Percentiles rank a stretch among this genome's conserved stretches.
Evolutionary conservation across 2,888 invertebrate genomes (phyloP).

Genomic region (Ophion obscuratus): DNA sequence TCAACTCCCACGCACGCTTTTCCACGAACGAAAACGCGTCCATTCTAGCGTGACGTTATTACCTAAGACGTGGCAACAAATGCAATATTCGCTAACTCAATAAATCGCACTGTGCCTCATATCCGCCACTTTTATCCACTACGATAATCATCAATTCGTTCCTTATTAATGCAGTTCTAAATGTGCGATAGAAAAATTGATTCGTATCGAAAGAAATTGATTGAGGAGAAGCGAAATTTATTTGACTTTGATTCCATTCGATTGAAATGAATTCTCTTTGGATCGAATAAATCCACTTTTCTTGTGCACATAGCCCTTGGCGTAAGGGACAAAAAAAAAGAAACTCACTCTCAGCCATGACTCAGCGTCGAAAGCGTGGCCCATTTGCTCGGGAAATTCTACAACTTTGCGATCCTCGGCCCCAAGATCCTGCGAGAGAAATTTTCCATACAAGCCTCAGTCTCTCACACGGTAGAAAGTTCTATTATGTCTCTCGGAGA

Average conservation of each 20-base stretch:
- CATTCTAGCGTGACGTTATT: too few species aligned
- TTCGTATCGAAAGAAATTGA: constrained; percentile 19
- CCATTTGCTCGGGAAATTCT: constrained; percentile 62
- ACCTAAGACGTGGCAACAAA: too few species aligned
- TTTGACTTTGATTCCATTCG: constrained; percentile 23
- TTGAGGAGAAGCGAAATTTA: constrained; percentile 9
- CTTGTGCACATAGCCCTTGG: constrained; percentile 23
- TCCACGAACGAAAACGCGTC: too few species aligned
- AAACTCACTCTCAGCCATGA: constrained; percentile 75
- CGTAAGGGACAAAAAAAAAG: neutral
- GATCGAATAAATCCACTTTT: constrained; percentile 35
- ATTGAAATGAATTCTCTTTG: constrained; percentile 41
- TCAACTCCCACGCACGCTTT: too few species aligned
- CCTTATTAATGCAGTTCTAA: neutral
- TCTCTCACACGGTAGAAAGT: constrained; percentile 37
- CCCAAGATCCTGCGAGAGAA: constrained; percentile 61
- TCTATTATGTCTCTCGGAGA: constrained; percentile 19
- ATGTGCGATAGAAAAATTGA: constrained; percentile 22
- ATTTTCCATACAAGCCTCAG: constrained; percentile 35
- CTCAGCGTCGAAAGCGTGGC: constrained; percentile 74
- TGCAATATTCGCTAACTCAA: neutral
- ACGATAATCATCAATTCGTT: neutral
- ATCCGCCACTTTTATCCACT: neutral
- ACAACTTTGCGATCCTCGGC: constrained; percentile 56
- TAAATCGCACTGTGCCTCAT: neutral